Evolutionary conservation across 2,113 vertebrate genomes (phyloP).

Genomic region (Sphyrna mokarran): DNA sequence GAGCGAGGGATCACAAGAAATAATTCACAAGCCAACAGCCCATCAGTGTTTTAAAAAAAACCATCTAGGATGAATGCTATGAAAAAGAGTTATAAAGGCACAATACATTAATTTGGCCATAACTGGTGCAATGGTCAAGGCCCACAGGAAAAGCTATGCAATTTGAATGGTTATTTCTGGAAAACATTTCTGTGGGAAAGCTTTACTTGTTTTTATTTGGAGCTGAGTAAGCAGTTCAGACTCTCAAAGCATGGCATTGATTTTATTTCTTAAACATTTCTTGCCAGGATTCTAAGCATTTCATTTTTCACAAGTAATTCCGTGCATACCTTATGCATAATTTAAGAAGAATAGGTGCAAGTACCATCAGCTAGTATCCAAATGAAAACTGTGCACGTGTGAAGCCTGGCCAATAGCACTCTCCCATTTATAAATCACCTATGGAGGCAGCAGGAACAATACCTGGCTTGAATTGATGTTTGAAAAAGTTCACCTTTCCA

Average conservation of each 20-base stretch:
- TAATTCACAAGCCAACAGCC: not conserved
- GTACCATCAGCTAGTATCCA: not conserved
- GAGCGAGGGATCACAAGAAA: not conserved
- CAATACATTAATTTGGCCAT: not conserved
- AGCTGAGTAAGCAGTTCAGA: not conserved
- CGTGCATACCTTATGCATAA: not conserved
- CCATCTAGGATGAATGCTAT: not conserved
- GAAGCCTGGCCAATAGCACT: not conserved
- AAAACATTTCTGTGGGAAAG: not conserved
- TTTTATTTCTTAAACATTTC: not conserved
- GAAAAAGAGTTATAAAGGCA: not conserved
- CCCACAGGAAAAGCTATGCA: not conserved
- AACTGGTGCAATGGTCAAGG: not conserved
- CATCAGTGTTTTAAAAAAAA: not conserved
- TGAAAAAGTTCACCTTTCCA: not conserved
- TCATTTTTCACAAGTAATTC: not conserved
- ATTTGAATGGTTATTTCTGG: not conserved
- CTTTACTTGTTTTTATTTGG: not conserved
- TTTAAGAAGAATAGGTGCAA: not conserved
- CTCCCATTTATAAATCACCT: not conserved
- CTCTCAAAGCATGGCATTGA: not conserved
- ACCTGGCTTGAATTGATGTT: not conserved
- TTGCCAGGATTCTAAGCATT: not conserved
- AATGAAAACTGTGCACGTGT: not conserved
- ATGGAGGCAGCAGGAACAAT: not conserved